Conservation (phyloP, 2,797 vertebrate genomes). For the Peromyscus nudipes region DNA sequence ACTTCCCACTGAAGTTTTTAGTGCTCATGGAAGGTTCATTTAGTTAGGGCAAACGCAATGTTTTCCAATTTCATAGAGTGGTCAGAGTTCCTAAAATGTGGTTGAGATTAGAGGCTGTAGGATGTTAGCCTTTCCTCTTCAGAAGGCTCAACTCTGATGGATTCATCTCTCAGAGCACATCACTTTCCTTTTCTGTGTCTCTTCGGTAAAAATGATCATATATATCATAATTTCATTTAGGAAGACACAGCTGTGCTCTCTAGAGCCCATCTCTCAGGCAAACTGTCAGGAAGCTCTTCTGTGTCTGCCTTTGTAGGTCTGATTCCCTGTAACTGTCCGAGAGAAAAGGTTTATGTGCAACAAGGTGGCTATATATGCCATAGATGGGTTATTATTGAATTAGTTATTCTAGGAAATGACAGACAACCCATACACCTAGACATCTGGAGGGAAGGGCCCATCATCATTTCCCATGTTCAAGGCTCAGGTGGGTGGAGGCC, state of each 20-base stretch:
- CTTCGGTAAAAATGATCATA: not conserved
- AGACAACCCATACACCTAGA: not conserved
- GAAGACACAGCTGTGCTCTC: not conserved
- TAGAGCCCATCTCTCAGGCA: no score
- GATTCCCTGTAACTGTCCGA: no score
- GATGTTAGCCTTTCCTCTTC: not conserved
- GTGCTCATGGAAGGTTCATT: not conserved
- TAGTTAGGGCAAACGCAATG: not conserved
- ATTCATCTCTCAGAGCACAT: not conserved
- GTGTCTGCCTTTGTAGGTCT: not conserved
- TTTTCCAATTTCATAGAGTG: not conserved
- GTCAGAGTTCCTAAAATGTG: not conserved
- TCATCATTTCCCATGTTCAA: not conserved
- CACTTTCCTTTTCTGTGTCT: not conserved
- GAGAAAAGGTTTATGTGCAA: no score
- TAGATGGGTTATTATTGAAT: not conserved
- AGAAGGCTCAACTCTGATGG: not conserved
- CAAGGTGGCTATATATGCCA: not conserved
- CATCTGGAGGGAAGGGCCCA: not conserved
- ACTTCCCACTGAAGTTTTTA: not conserved
- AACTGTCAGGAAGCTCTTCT: not conserved
- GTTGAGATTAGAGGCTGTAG: not conserved
- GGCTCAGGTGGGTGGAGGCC: no score
- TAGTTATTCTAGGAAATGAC: not conserved
- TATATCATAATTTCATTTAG: not conserved